phyloP scores from a whole-genome alignment of 2,888 invertebrate species.

The Hemaris fuciformis region DNA sequence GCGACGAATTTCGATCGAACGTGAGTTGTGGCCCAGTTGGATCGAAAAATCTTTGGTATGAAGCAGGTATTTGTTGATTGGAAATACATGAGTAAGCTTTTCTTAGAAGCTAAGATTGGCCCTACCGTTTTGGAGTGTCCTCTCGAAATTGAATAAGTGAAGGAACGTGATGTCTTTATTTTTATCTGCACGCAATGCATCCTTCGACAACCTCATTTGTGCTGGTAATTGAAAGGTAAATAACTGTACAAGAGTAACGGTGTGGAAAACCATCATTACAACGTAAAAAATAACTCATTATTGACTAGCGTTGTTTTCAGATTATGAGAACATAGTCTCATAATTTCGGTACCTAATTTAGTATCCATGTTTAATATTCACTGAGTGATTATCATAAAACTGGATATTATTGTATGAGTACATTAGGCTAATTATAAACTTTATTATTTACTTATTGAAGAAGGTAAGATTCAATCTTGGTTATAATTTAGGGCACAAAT shows the following conservation, averaged over 20 bases:
- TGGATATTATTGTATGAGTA: background rate
- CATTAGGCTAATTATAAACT: background rate
- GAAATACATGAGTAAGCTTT: slow-evolving; percentile 26
- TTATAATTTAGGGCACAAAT: background rate
- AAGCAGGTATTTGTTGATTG: slow-evolving; percentile 31
- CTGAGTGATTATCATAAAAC: background rate
- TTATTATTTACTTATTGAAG: background rate
- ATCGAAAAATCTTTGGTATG: slow-evolving; percentile 42
- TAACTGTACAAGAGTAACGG: no score
- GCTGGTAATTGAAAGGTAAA: background rate
- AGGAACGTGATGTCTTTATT: slow-evolving; percentile 3
- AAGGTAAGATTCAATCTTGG: background rate
- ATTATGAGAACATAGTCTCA: no score
- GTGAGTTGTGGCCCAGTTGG: slow-evolving; percentile 34
- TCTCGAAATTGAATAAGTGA: background rate
- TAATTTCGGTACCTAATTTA: no score
- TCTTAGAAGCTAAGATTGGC: slow-evolving; percentile 25
- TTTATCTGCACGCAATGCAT: background rate
- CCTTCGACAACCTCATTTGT: background rate
- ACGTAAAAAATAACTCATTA: no score
- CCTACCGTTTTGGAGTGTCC: background rate
- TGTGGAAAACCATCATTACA: no score
- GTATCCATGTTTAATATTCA: no score
- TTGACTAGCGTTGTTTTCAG: no score
- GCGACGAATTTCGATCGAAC: slow-evolving; percentile 34